Evolutionary conservation across 2,113 vertebrate species (phyloP), one percentile per base, ranked within the genome.

Genomic region (Mastomys natalensis): DNA sequence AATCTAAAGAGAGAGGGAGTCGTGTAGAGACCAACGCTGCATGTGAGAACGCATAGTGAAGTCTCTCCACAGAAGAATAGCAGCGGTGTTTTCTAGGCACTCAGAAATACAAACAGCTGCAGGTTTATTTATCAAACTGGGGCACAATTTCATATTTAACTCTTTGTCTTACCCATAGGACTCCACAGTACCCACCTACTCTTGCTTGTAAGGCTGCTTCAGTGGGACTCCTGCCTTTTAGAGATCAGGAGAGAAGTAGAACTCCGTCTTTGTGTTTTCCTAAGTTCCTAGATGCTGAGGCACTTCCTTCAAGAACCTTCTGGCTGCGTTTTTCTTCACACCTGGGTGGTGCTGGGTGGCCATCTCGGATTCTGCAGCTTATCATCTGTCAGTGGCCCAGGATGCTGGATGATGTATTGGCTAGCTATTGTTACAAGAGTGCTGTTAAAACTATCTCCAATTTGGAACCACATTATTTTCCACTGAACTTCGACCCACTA

Each of bases 11-110:
- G 53, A 81, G 81, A 29, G 45, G 45, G 68, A 92, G 22, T 37
- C 43, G 9, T 4, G 0, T 0, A 5, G 78, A 80, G 21, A 29
- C 12, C 7, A 15, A 16, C 0, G n/a, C 22, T 53, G 21, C 8
- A 2, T 43, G 66, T 40, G n/a, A 55, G 53, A 19, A 9, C 1
- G 0, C 22, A 37, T 9, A 34, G 31, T 16, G 43, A 82, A 40
- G 74, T 87, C 51, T 43, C 64, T 37, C 1, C 34, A 58, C 78
- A 70, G 51, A 92, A 45, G n/a, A n/a, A 21, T 0, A 43, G 68
- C 22, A 7, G 22, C 6, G 8, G 19, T 1, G n/a, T 34, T 93
- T 95, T 90, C 91, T 51, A 72, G 81, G 55, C 40, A 43, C 34
- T 26, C 58, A 64, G 40, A 92, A 93, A 45, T 37, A 31, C 5